Evolutionary conservation across 1,140 invertebrate genomes (phyloP).

Genomic region (Drosophila pseudoobscura): DNA sequence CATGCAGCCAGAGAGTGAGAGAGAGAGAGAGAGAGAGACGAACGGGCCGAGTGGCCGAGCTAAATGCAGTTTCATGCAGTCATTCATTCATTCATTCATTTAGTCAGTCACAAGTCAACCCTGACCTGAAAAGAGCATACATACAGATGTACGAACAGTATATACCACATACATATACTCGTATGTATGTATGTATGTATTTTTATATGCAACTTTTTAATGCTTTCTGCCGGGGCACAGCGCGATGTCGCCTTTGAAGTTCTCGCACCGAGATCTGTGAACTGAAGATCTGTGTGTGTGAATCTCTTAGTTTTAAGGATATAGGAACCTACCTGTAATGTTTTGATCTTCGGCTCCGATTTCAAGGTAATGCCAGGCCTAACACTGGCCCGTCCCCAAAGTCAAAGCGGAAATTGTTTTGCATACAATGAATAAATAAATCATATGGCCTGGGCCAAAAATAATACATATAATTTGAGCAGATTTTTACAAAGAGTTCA

Average conservation of each 20-base stretch:
- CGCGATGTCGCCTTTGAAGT: no score
- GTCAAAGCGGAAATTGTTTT: slow-evolving; percentile 53
- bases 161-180: not conserved
- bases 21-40: slow-evolving; percentile 30
- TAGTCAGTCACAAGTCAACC: slow-evolving; percentile 82
- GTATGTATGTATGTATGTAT: slow-evolving; percentile 25
- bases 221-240: no score
- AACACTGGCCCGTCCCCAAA: no score
- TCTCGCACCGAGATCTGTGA: no score
- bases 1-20: slow-evolving; percentile 32
- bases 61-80: slow-evolving; percentile 76
- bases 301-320: no score
- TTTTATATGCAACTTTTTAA: slow-evolving; percentile 43
- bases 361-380: no score
- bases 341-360: no score
- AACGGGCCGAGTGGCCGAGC: slow-evolving; percentile 29
- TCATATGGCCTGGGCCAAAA: slow-evolving; percentile 13
- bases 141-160: slow-evolving; percentile 12
- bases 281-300: no score
- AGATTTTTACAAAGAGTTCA: slow-evolving; percentile 19
- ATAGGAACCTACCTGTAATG: no score
- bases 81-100: slow-evolving; percentile 75
- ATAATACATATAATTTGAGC: slow-evolving; percentile 14
- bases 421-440: slow-evolving; percentile 47
- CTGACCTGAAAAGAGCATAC: slow-evolving; percentile 76